Evolutionary conservation across 2,888 invertebrate species (phyloP).

Genomic region (Hydraecia micacea): DNA sequence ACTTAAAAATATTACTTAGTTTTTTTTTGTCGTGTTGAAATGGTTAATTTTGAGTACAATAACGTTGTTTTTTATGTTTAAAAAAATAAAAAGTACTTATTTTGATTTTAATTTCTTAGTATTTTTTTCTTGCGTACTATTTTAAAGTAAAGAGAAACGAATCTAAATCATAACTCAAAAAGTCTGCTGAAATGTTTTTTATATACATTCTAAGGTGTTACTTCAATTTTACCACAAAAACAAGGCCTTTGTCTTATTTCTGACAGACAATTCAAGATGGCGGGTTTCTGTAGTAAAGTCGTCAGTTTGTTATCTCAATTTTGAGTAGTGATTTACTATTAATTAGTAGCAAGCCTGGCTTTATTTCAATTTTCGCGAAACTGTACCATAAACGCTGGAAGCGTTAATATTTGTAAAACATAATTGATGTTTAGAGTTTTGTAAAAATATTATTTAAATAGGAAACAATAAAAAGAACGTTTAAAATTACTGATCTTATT

Average conservation of each 20-base stretch:
- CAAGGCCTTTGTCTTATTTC: background rate
- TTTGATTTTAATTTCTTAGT: background rate
- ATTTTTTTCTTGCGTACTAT: conserved; percentile 14
- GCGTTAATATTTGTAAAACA: conserved; percentile 77
- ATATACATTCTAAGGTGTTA: conserved; percentile 40
- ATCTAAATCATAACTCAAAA: conserved; percentile 51
- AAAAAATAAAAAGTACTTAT: conserved; percentile 25
- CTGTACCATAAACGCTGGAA: conserved; percentile 69
- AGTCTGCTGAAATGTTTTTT: conserved; percentile 56
- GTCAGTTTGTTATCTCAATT: conserved; percentile 57
- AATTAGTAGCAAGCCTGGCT: conserved; percentile 68
- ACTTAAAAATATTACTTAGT: conserved; percentile 40
- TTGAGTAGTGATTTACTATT: conserved; percentile 60
- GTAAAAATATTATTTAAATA: conserved; percentile 78
- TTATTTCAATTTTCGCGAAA: conserved; percentile 63
- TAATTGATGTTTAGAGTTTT: conserved; percentile 81
- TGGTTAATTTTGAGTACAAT: conserved; percentile 36
- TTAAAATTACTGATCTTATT: conserved; percentile 55
- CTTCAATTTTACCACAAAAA: conserved; percentile 35
- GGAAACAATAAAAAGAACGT: conserved; percentile 70
- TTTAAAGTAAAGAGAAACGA: conserved; percentile 49
- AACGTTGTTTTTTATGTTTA: background rate
- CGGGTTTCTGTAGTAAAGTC: conserved; percentile 36
- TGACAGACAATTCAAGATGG: conserved; percentile 22
- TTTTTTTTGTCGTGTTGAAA: background rate